Percentiles rank a stretch among this genome's conserved stretches.
These are phyloP conservation scores for Cossypha caffra DNA, from an alignment of 2,797 vertebrate species.

Conservation along the genomic window DNA sequence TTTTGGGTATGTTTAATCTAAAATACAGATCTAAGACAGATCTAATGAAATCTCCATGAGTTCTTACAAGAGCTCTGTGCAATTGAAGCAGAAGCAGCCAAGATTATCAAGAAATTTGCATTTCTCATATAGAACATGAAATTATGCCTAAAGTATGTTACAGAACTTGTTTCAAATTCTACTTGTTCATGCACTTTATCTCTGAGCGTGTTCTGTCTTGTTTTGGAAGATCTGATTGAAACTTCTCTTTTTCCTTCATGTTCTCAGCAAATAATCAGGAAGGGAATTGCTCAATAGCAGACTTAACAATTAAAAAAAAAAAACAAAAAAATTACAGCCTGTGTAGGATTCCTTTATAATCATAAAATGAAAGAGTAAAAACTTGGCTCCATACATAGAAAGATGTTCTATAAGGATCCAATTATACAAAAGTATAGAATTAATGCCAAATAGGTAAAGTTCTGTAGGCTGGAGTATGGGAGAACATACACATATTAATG, in stretches of 20 bases:
- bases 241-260: not conserved
- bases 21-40: not conserved
- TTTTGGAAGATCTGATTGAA: not conserved
- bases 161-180: slow-evolving; percentile 10
- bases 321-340: not conserved
- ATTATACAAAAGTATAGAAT: not conserved
- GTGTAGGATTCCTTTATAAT: not conserved
- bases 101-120: not conserved
- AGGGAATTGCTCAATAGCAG: not conserved
- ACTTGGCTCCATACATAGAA: not conserved
- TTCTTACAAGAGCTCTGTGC: not conserved
- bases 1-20: not conserved
- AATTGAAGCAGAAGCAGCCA: not conserved
- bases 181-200: not conserved
- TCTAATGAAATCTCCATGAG: not conserved
- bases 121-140: not conserved
- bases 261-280: not conserved
- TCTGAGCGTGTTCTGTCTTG: not conserved
- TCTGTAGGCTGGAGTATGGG: not conserved
- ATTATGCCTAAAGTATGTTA: not conserved
- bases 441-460: not conserved
- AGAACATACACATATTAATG: not conserved
- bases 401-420: not conserved
- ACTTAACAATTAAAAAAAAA: not conserved
- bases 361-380: not conserved